phyloP scores from a whole-genome alignment of 2,888 invertebrate genomes.

The Hylaea fasciaria region DNA sequence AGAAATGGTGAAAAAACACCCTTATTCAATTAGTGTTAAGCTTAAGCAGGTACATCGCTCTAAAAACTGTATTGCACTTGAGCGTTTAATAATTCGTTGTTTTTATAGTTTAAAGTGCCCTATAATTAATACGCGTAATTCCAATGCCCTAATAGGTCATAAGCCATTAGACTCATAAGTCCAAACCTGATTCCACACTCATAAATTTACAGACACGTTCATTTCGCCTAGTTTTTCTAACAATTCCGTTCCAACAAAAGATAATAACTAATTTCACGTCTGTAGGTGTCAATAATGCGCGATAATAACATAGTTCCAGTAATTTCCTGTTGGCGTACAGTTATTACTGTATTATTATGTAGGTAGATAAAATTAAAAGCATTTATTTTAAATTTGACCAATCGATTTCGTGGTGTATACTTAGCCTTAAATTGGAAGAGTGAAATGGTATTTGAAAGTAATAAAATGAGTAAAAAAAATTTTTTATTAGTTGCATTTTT shows the following conservation, averaged over 20 bases:
- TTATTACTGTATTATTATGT: constrained; percentile 42
- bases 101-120: no score
- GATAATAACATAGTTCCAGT: constrained; percentile 50
- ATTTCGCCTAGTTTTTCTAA: constrained; percentile 9
- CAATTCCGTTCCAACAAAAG: constrained; percentile 22
- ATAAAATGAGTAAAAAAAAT: background rate
- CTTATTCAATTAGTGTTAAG: no score
- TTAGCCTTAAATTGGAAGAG: constrained; percentile 21
- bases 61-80: no score
- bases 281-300: constrained; percentile 56
- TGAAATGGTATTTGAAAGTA: background rate
- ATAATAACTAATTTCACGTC: constrained; percentile 34
- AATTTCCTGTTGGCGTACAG: constrained; percentile 35
- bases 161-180: background rate
- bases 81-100: no score
- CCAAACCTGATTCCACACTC: no score
- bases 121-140: no score
- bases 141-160: background rate
- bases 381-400: constrained; percentile 34
- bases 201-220: background rate
- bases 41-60: no score
- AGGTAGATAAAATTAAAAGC: constrained; percentile 38
- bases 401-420: constrained; percentile 24
- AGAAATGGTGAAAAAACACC: no score
- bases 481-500: no score